Conservation (phyloP, 1,140 invertebrate species). For the Platorchestia sp. region DNA sequence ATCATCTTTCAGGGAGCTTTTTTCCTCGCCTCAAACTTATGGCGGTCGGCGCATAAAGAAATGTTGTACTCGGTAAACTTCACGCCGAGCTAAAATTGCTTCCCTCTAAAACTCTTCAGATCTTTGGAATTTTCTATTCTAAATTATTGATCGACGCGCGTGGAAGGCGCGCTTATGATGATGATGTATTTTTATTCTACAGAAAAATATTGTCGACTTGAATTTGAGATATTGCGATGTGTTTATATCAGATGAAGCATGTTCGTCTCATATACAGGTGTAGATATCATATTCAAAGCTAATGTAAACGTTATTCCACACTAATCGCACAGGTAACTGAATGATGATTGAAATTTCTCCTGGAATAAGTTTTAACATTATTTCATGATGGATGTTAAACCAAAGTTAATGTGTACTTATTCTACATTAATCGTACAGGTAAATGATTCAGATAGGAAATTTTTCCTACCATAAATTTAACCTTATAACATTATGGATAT, state of each 20-base stretch:
- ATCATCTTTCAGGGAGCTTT: conserved; percentile 13
- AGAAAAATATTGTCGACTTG: neutral
- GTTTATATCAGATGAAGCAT: neutral
- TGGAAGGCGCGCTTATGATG: neutral
- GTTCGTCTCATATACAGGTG: neutral
- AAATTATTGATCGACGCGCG: neutral
- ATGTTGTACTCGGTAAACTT: neutral
- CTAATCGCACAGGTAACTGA: too few species aligned
- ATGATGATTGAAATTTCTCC: too few species aligned
- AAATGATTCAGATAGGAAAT: too few species aligned
- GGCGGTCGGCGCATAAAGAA: neutral
- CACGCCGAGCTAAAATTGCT: neutral
- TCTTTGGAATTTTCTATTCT: neutral
- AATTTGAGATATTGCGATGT: neutral
- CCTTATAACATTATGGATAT: too few species aligned
- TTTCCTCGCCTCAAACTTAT: neutral
- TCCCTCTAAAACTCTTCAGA: neutral
- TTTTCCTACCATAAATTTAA: too few species aligned
- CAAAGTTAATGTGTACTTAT: too few species aligned
- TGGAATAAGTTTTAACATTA: too few species aligned
- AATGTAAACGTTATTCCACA: too few species aligned
- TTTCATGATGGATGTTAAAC: too few species aligned
- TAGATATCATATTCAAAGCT: too few species aligned
- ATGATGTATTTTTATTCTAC: neutral
- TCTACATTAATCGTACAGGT: too few species aligned